Percentiles rank a stretch among this genome's conserved stretches.
Conservation (phyloP, 2,797 vertebrate genomes). For the Protonibea diacanthus region DNA sequence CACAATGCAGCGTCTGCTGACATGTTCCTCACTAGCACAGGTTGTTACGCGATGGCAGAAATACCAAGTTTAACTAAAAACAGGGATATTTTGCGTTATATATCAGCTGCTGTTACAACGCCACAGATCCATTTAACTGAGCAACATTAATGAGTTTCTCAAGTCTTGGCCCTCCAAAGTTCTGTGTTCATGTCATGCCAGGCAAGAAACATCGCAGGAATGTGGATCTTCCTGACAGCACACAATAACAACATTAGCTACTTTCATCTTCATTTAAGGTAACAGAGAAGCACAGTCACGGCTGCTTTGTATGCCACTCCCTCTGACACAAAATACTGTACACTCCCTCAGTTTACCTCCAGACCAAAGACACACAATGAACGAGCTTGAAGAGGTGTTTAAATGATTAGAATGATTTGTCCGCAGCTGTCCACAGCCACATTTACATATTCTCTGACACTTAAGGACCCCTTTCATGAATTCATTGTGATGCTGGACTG, state of each 20-base stretch:
- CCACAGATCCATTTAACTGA: constrained; percentile 25
- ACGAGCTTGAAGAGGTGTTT: not conserved
- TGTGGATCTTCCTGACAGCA: constrained; percentile 77
- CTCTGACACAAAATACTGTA: constrained; percentile 39
- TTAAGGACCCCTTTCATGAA: constrained; percentile 4
- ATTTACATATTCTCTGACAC: constrained; percentile 13
- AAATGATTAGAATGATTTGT: not conserved
- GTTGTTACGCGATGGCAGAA: not conserved
- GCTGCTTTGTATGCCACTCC: constrained; percentile 47
- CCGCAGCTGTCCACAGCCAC: not conserved
- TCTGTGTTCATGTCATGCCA: constrained; percentile 8
- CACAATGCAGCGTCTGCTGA: constrained; percentile 1
- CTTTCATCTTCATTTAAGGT: constrained; percentile 44
- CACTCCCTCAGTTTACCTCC: constrained; percentile 22
- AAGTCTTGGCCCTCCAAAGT: constrained; percentile 26
- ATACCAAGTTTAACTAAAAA: not conserved
- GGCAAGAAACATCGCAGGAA: constrained; percentile 72
- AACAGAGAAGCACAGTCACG: constrained; percentile 23
- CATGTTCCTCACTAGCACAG: constrained; percentile 8
- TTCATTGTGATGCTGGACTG: constrained; percentile 28
- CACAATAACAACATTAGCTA: constrained; percentile 43
- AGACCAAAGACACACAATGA: not conserved
- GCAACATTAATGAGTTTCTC: constrained; percentile 51
- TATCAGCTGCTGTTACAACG: not conserved
- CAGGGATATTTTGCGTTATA: constrained; percentile 3